Evolutionary conservation across 2,113 vertebrate species (phyloP).

Genomic region (Boulengeromyrus knoepffleri): DNA sequence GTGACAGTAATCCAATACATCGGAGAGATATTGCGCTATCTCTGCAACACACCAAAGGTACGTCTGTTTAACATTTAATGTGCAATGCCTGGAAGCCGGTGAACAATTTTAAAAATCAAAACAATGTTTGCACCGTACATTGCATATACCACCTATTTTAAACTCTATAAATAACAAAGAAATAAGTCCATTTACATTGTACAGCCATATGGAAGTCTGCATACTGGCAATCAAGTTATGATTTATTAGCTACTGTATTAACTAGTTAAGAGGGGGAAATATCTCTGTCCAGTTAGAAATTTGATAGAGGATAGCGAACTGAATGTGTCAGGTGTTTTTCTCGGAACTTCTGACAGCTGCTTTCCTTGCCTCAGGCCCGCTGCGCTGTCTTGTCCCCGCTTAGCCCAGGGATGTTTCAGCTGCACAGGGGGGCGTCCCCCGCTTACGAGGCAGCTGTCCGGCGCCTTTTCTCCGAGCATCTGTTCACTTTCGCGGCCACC

Average conservation of each 20-base stretch:
- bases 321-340: background rate
- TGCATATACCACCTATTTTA: background rate
- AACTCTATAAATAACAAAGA: background rate
- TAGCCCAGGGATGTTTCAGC: background rate
- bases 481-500: conserved; percentile 27
- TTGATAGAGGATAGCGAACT: background rate
- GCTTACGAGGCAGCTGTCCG: conserved; percentile 28
- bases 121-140: background rate
- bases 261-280: background rate
- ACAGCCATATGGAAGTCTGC: background rate
- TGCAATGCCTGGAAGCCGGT: background rate
- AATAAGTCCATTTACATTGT: background rate
- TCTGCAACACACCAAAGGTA: conserved; percentile 72
- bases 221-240: background rate
- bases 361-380: background rate
- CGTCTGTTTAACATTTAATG: background rate
- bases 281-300: background rate
- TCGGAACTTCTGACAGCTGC: conserved; percentile 1
- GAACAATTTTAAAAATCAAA: background rate
- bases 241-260: background rate
- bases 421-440: background rate
- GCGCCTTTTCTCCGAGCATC: background rate
- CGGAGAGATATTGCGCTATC: conserved; percentile 77
- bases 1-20: conserved; percentile 81
- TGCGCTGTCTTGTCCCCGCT: background rate